Evolutionary conservation across 2,888 invertebrate genomes (phyloP).

Genomic region (Polyommatus iphigenia): DNA sequence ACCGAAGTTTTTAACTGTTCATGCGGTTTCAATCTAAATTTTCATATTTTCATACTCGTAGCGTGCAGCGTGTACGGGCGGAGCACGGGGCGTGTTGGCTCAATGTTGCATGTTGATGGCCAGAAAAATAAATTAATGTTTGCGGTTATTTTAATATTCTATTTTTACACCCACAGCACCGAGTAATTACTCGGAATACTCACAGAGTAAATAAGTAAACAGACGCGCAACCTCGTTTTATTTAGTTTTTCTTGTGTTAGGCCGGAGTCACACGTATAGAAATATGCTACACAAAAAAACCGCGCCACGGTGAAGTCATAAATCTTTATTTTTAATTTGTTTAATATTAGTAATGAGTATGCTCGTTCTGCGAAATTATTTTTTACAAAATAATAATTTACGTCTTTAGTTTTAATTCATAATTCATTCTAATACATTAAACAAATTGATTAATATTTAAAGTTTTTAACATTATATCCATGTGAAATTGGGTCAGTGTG

Average conservation of each 20-base stretch:
- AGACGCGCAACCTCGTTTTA: slow-evolving; percentile 3
- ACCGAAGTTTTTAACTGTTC: not conserved
- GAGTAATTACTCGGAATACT: slow-evolving; percentile 11
- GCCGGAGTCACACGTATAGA: not conserved
- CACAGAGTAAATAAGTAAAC: not conserved
- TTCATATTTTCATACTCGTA: not conserved
- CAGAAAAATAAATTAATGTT: not conserved
- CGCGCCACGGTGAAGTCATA: not conserved
- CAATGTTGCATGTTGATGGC: slow-evolving; percentile 1
- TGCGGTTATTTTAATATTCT: slow-evolving; percentile 17
- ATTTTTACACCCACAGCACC: not conserved
- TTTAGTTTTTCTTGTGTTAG: slow-evolving; percentile 6
- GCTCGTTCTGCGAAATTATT: too few relatives aligned
- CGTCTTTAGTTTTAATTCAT: too few relatives aligned
- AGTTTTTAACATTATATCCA: not conserved
- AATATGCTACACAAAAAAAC: not conserved
- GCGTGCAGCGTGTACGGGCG: not conserved
- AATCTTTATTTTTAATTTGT: too few relatives aligned
- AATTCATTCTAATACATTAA: too few relatives aligned
- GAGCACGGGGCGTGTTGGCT: not conserved
- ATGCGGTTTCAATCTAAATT: not conserved
- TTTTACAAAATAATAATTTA: too few relatives aligned
- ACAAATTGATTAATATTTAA: not conserved
- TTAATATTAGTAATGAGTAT: too few relatives aligned
- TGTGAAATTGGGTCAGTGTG: not conserved